Percentiles rank a stretch among this genome's conserved stretches.
Evolutionary conservation across 2,113 vertebrate species (phyloP).

Genomic region (Poeciliopsis retropinna): DNA sequence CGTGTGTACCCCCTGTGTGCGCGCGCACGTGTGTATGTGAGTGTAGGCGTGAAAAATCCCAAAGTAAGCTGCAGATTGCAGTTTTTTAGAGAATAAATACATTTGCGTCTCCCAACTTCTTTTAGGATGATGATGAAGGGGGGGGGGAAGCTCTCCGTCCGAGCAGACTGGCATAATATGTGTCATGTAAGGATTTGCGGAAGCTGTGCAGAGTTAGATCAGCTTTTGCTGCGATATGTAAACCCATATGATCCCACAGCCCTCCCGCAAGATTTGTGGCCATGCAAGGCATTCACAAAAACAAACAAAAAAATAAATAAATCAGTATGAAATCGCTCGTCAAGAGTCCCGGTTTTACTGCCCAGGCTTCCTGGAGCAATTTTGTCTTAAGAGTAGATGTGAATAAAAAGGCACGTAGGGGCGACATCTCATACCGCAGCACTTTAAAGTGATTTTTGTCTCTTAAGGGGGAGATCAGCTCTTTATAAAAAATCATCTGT

Average conservation of each 20-base stretch:
- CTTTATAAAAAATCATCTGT: constrained; percentile 32
- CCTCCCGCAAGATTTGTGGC: constrained; percentile 52
- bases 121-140: background rate
- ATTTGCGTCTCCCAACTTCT: constrained; percentile 48
- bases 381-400: constrained; percentile 52
- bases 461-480: constrained; percentile 53
- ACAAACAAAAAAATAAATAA: background rate
- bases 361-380: constrained; percentile 55
- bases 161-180: constrained; percentile 29
- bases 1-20: constrained; percentile 26
- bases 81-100: constrained; percentile 34
- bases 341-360: constrained; percentile 57
- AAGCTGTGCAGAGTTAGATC: constrained; percentile 47
- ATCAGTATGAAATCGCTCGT: constrained; percentile 60
- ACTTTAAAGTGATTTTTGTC: constrained; percentile 67
- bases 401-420: constrained; percentile 56
- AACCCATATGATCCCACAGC: constrained; percentile 57
- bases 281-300: constrained; percentile 18
- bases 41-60: constrained; percentile 88
- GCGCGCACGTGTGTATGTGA: constrained; percentile 20
- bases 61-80: constrained; percentile 44
- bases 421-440: constrained; percentile 52
- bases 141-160: constrained; percentile 19
- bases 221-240: constrained; percentile 49
- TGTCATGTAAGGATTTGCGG: constrained; percentile 60